Evolutionary conservation across 2,113 vertebrate genomes (phyloP), one percentile per base, ranked within the genome.

Genomic region (Phalacrocorax aristotelis): DNA sequence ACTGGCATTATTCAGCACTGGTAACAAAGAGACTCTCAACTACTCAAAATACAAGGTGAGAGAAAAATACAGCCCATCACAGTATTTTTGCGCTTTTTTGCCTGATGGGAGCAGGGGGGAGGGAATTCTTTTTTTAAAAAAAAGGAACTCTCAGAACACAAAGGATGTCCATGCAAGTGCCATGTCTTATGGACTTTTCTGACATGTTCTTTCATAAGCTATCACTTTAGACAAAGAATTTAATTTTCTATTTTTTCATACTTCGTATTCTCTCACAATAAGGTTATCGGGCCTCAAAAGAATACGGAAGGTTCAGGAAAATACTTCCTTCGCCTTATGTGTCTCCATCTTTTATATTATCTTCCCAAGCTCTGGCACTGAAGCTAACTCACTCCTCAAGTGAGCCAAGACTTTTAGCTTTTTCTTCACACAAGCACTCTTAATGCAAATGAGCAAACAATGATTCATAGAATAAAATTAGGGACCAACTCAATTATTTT

Each of bases 131-230:
- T 38, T 38, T 38, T 11, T 38, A 7, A 42, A 49, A 76, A 84
- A 76, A 5, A n/a, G 58, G 65, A 61, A 8, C 14, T 55, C 29
- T 29, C 15, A 15, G 42, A 42, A 42, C 42, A 42, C 42, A 42
- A 42, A 15, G 42, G 4, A 57, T 46, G 10, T 11, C 40, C 20
- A 10, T 4, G 5, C 17, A 54, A 38, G 3, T 14, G 16, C 16
- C 62, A 19, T 17, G 10, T 29, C 32, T 26, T 46, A 14, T 0
- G 1, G 16, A 5, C 18, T 65, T 86, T 87, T 70, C 42, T 70
- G 15, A 61, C 10, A 26, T 0, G 0, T 23, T 70, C 55, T 72
- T 51, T 12, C 1, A 2, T 19, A 32, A 91, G 1, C 4, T 83
- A 34, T 54, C 32, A 20, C 23, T 87, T 85, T 1, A 83, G 26